These are phyloP conservation scores for Terrapene triunguis DNA, from an alignment of 2,113 vertebrate genomes.

Conservation along the genomic window DNA sequence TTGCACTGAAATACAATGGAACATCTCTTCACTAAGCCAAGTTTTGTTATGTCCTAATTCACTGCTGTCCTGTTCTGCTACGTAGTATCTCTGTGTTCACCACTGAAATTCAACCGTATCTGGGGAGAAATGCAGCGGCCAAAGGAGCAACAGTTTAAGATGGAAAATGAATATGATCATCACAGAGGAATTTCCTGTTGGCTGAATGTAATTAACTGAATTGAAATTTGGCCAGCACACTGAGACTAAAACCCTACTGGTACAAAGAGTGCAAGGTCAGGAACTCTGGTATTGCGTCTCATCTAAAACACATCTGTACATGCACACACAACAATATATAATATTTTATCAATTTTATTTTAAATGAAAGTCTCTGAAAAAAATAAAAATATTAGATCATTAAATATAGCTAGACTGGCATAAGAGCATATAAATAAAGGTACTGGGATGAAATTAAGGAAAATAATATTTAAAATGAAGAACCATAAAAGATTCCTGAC, in stretches of 20 bases:
- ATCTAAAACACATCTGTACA: neutral
- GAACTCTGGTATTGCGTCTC: neutral
- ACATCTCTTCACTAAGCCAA: neutral
- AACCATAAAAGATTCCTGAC: neutral
- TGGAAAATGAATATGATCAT: neutral
- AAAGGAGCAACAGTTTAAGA: neutral
- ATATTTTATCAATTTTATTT: neutral
- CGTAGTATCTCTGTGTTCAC: neutral
- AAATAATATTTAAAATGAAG: neutral
- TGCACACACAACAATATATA: neutral
- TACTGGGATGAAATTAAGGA: neutral
- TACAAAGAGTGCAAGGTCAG: neutral
- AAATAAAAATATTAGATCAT: neutral
- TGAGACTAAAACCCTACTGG: neutral
- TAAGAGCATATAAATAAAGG: neutral
- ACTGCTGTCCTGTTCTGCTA: neutral
- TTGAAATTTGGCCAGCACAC: neutral
- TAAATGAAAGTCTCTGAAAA: neutral
- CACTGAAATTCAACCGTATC: neutral
- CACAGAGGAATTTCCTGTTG: neutral
- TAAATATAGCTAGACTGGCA: neutral
- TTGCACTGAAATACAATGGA: neutral
- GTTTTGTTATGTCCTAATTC: neutral
- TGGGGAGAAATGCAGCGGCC: neutral
- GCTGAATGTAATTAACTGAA: neutral